Base-by-base conservation (phyloP, 2,113 vertebrate genomes). In the Macroglossus sobrinus region DNA sequence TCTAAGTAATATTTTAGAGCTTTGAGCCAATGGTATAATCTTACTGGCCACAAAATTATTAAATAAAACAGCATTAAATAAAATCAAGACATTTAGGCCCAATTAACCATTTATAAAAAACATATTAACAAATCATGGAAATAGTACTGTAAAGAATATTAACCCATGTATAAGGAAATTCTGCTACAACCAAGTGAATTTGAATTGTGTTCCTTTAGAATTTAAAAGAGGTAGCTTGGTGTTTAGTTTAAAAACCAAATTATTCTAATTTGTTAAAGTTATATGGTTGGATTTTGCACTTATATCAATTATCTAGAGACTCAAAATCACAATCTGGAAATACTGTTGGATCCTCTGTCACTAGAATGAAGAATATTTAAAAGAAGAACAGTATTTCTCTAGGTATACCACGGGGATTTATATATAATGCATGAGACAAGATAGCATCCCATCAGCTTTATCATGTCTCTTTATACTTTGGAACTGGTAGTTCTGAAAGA, bases 311-410 rank as follows among this genome's bases (percentile, higher is more conserved):
- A 97, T 30, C 64, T 72, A 91, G 28, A 84, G 43, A 88, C 12
- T 93, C 88, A 43, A 96, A 43, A 76, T 88, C 43, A 92, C 55
- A 96, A 96, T 71, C 22, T 79, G 38, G 38, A 95, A 96, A 95
- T 92, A 68, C 33, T 80, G 30, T 21, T 95, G 71, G 63, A 72
- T 76, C 43, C 57, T 93, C 8, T 69, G 28, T 89, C 57, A 95
- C 12, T 33, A 87, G 14, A 90, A 59, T 63, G 30, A 89, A 95
- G 9, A 90, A 75, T 61, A 85, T 61, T 80, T 94, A 80, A 92
- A 11, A 95, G 5, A 50, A 71, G 21, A 96, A 93, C 5, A 80
- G n/a, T 80, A 40, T 82, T 91, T 91, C 64, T 97, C 21, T 69
- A 96, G 30, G 28, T 84, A 78, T 61, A 85, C 19, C 19, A 50